Base-by-base conservation (phyloP, 2,888 invertebrate genomes). In the Drosophila multiciliata region DNA sequence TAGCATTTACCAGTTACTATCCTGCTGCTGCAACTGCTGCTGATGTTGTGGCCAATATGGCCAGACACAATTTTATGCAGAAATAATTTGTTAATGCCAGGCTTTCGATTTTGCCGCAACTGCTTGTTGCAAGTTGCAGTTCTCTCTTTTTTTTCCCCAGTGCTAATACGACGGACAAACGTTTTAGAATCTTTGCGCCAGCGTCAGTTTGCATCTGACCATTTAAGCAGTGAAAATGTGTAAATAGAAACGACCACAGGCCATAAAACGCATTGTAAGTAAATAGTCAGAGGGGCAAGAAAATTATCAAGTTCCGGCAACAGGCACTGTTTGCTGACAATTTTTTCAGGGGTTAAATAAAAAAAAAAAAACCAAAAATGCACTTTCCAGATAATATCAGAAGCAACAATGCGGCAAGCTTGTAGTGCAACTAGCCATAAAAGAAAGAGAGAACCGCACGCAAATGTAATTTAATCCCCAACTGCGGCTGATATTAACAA, bases 31-130 rank as follows among this genome's bases (percentile, higher is more conserved):
- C 29, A 0, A 4, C 32, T n/a, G 17, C 36, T 54, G 54, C 17
- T 33, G 38, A 50, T 53, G 55, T 35, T 48, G 58, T 45, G 62
- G 70, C 75, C 60, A 61, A 48, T 52, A 66, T 53, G 64, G 55
- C 54, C 81, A 59, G 61, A 59, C 77, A 72, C 73, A 78, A 77
- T 79, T 87, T 82, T 64, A 75, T 83, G 77, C 66, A 83, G 80
- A 82, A 87, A 87, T 85, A 82, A 87, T 83, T 87, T 85, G 83
- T 83, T 85, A 76, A 73, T 77, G 77, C 58, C 64, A 85, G 80
- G 59, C 73, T 66, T 71, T 76, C 70, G 74, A 81, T 78, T 77
- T 72, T 71, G 73, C 65, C 63, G 55, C 75, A 60, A 42, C 59
- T 60, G 73, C 59, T 40, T 8, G 45, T 50, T 50, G 32, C 54